Percentiles rank a stretch among this genome's conserved stretches.
Evolutionary conservation across 2,113 vertebrate genomes (phyloP).

Genomic region (Nerophis lumbriciformis): DNA sequence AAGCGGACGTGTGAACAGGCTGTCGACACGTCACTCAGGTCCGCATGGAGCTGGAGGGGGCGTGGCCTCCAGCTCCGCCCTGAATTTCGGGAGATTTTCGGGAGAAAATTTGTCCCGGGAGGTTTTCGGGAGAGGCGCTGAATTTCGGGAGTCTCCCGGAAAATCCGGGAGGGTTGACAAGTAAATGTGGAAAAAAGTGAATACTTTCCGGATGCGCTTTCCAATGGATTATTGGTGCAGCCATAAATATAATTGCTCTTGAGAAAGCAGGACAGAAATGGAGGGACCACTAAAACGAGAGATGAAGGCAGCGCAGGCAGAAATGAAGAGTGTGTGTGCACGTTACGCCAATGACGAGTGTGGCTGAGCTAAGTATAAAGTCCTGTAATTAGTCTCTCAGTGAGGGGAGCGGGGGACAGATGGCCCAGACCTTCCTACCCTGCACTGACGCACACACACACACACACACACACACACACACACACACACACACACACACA

Average conservation of each 20-base stretch:
- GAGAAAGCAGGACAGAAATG: neutral
- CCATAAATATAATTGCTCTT: conserved; percentile 2
- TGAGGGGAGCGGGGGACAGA: conserved; percentile 64
- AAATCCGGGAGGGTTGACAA: too few relatives aligned
- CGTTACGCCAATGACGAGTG: conserved; percentile 45
- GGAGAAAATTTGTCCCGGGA: too few relatives aligned
- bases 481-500: conserved; percentile 9
- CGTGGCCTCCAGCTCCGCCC: too few relatives aligned
- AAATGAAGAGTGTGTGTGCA: conserved; percentile 11
- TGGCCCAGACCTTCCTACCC: conserved; percentile 49
- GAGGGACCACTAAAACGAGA: neutral
- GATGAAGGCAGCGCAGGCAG: neutral
- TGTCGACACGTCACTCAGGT: too few relatives aligned
- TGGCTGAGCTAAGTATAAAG: conserved; percentile 61
- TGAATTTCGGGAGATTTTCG: too few relatives aligned
- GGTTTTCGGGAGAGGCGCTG: too few relatives aligned
- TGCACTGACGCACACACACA: conserved; percentile 12
- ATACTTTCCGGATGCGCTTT: too few relatives aligned
- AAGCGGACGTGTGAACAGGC: too few relatives aligned
- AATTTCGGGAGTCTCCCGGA: too few relatives aligned
- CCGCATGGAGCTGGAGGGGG: too few relatives aligned
- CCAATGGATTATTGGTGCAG: too few relatives aligned
- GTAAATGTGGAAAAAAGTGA: too few relatives aligned
- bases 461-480: conserved; percentile 9
- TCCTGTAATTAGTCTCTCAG: conserved; percentile 67